Percentiles rank a stretch among this genome's conserved stretches.
These are phyloP conservation scores for Coptotermes formosanus DNA, from an alignment of 1,140 invertebrate genomes.

Conservation along the genomic window DNA sequence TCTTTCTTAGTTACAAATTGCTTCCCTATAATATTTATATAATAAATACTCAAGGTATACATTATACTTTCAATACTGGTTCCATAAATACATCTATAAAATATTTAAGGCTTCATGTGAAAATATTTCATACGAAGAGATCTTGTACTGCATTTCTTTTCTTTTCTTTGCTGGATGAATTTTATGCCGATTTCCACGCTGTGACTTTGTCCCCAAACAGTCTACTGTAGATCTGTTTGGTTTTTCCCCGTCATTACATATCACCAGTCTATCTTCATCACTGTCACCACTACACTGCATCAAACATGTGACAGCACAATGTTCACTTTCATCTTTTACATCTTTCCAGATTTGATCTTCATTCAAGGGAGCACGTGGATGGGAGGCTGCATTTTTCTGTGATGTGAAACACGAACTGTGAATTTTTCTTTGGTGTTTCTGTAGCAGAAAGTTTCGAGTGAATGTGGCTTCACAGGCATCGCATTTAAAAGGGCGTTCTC, in stretches of 20 bases:
- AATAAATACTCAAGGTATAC: not conserved
- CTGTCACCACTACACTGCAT: not conserved
- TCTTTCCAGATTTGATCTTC: not conserved
- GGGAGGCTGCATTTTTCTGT: not conserved
- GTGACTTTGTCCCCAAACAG: not conserved
- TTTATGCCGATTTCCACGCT: not conserved
- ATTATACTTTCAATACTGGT: constrained; percentile 24
- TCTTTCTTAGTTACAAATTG: not conserved
- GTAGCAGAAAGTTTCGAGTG: constrained; percentile 47
- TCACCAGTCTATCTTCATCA: not conserved
- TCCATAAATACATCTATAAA: constrained; percentile 26
- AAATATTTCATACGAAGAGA: constrained; percentile 22
- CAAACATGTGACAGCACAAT: not conserved
- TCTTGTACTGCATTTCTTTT: constrained; percentile 17
- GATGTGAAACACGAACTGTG: constrained; percentile 6
- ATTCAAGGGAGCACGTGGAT: not conserved
- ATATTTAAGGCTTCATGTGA: constrained; percentile 34
- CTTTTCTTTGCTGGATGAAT: constrained; percentile 11
- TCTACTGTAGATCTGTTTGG: not conserved
- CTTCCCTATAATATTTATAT: not conserved
- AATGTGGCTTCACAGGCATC: constrained; percentile 38
- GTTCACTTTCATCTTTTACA: not conserved
- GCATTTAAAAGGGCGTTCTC: constrained; percentile 41
- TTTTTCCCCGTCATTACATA: not conserved
- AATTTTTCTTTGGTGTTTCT: constrained; percentile 42